Evolutionary conservation across 2,113 vertebrate genomes (phyloP).

Genomic region (Platichthys flesus): DNA sequence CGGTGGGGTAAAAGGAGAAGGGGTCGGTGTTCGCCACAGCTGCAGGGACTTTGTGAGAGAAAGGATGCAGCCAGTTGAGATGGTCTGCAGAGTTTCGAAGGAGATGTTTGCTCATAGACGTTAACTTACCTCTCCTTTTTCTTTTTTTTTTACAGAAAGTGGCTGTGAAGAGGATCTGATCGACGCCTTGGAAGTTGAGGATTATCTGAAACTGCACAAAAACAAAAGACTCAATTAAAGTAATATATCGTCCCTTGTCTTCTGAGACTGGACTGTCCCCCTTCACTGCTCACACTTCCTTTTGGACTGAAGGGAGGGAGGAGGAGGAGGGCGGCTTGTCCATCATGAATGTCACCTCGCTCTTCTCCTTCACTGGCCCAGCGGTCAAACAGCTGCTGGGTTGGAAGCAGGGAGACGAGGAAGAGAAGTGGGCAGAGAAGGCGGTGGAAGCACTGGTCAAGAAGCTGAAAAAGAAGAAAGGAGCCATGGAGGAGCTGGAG

Average conservation of each 20-base stretch:
- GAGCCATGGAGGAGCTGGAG: slow-evolving; percentile 98
- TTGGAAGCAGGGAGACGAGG: slow-evolving; percentile 98
- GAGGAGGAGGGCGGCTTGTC: slow-evolving; percentile 59
- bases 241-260: neutral
- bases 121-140: slow-evolving; percentile 30
- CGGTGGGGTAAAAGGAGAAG: neutral
- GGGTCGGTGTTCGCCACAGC: neutral
- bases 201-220: slow-evolving; percentile 22
- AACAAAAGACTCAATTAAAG: neutral
- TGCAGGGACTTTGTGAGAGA: neutral
- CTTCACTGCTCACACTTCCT: slow-evolving; percentile 21
- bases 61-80: neutral
- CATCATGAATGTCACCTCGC: slow-evolving; percentile 95
- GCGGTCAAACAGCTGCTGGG: slow-evolving; percentile 96
- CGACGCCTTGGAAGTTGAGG: slow-evolving; percentile 22
- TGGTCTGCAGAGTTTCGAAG: neutral
- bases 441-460: slow-evolving; percentile 96
- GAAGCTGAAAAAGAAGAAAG: slow-evolving; percentile 98
- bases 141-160: slow-evolving; percentile 28
- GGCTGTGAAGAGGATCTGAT: slow-evolving; percentile 16
- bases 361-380: slow-evolving; percentile 98
- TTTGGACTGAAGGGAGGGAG: slow-evolving; percentile 42
- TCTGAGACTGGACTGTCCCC: slow-evolving; percentile 39
- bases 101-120: neutral
- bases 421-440: slow-evolving; percentile 99